phyloP scores from a whole-genome alignment of 1,140 invertebrate genomes.

The Bombus picipes region DNA sequence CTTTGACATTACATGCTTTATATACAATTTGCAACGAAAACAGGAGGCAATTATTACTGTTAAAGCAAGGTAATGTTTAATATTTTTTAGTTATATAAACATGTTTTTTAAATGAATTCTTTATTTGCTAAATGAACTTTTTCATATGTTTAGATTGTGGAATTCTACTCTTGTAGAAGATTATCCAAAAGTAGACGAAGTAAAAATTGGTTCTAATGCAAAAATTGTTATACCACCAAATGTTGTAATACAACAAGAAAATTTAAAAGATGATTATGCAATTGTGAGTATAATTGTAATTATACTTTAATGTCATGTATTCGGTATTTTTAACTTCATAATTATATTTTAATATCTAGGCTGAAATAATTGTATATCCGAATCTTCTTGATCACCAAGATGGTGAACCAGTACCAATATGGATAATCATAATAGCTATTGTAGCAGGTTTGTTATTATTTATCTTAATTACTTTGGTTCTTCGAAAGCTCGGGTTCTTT shows the following conservation, averaged over 20 bases:
- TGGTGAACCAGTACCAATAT: constrained; percentile 88
- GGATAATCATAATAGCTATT: constrained; percentile 92
- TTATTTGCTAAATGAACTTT: not conserved
- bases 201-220: constrained; percentile 91
- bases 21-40: constrained; percentile 89
- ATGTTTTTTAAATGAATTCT: not conserved
- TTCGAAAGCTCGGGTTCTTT: constrained; percentile 96
- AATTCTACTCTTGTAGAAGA: constrained; percentile 95
- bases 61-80: constrained; percentile 84
- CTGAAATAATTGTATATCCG: constrained; percentile 91
- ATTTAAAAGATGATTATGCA: constrained; percentile 85
- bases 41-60: constrained; percentile 91
- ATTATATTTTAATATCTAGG: constrained; percentile 82
- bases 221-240: constrained; percentile 87
- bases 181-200: constrained; percentile 92
- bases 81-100: not conserved
- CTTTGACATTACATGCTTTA: constrained; percentile 91
- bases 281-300: constrained; percentile 81
- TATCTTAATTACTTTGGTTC: constrained; percentile 88
- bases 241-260: constrained; percentile 88
- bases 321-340: constrained; percentile 22
- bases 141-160: constrained; percentile 87
- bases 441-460: constrained; percentile 91
- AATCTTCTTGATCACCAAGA: constrained; percentile 87
- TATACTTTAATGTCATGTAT: not conserved